Conservation (phyloP, 2,888 invertebrate genomes). For the Aleiodes leptofemur region DNA sequence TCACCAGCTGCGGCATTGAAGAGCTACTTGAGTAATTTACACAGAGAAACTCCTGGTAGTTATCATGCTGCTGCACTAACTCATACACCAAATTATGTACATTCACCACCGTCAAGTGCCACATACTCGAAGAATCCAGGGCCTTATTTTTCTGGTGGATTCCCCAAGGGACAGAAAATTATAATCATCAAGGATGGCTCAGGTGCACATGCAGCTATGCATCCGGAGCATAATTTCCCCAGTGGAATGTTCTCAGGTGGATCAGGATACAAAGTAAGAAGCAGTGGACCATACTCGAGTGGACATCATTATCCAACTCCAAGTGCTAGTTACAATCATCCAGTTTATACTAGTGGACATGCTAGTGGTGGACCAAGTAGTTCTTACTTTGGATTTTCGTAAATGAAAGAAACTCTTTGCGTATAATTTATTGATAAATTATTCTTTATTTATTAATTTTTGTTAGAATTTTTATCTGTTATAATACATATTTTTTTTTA, state of each 20-base stretch:
- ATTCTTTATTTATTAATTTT: conserved; percentile 29
- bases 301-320: conserved; percentile 56
- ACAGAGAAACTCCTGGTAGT: conserved; percentile 44
- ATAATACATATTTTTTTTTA: conserved; percentile 39
- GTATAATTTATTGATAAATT: conserved; percentile 53
- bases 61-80: conserved; percentile 33
- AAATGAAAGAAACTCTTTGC: conserved; percentile 24
- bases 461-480: conserved; percentile 41
- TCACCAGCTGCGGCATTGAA: conserved; percentile 43
- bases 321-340: conserved; percentile 53
- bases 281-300: conserved; percentile 50
- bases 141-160: conserved; percentile 56
- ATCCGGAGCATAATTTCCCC: conserved; percentile 52
- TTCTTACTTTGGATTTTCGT: conserved; percentile 53
- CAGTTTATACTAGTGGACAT: conserved; percentile 56
- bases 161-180: conserved; percentile 61
- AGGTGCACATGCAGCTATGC: conserved; percentile 50
- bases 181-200: conserved; percentile 62
- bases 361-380: conserved; percentile 45
- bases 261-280: conserved; percentile 62
- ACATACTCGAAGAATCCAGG: conserved; percentile 57
- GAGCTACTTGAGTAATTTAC: conserved; percentile 49
- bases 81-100: conserved; percentile 2
- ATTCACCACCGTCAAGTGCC: conserved; percentile 47
- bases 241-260: conserved; percentile 50